Evolutionary conservation across 2,113 vertebrate species (phyloP), one percentile per base, ranked within the genome.

Genomic region (Myrmecobius fasciatus): DNA sequence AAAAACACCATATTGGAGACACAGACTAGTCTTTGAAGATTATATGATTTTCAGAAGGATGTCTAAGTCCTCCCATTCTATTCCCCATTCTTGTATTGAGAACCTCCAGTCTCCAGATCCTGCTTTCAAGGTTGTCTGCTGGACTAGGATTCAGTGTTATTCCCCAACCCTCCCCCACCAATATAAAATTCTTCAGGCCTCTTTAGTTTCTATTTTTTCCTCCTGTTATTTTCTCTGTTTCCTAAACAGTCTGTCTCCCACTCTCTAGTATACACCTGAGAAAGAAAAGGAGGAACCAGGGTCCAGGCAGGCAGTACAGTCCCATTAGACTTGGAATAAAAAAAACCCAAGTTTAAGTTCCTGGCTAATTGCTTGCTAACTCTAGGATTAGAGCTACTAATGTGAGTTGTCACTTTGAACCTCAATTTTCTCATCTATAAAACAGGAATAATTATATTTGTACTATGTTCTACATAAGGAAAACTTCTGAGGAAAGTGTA

Each of bases 301-400:
- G 14, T 49, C 22, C 46, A 89, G 25, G 48, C 7, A 25, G 8
- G 8, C 11, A 89, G 96, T 94, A 89, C 93, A 96, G 53, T 47
- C 94, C 89, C 95, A 95, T 88, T 67, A 46, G 56, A 52, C 48
- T 53, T 26, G 11, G 31, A 67, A 67, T 75, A 17, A 6, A 17
- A 36, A 36, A 20, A 75, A 75, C 20, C 36, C n/a, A 36, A 75
- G 36, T n/a, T n/a, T n/a, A 14, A 75, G 1, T 75, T 75, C 60
- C 14, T 75, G 60, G 60, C 56, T 67, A 36, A 31, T 36, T 14
- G 36, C 31, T 67, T 67, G 31, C 28, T 67, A 36, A 67, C 56
- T 67, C 91, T 83, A 91, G 43, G 25, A 26, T 52, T 31, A 47
- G 49, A 89, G 43, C 94, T 92, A 92, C 89, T 90, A 48, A n/a